Base-by-base conservation (phyloP, 2,113 vertebrate species). In the Sitta europaea region DNA sequence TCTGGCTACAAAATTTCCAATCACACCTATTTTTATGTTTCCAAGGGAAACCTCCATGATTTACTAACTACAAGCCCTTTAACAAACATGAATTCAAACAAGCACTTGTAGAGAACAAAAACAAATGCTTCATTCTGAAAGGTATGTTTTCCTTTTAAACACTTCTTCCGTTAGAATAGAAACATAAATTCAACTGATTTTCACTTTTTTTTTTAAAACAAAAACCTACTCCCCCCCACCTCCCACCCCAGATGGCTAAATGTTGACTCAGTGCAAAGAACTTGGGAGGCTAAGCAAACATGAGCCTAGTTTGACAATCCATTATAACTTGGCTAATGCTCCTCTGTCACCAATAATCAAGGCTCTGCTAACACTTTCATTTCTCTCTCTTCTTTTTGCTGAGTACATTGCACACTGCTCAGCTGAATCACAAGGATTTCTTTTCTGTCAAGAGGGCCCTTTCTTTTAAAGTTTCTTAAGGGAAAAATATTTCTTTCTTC, bases 221-320 rank as follows among this genome's bases (percentile, higher is more conserved):
- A 87, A 96, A 97, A 40, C 11, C 38, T 95, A 58, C 62, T 75
- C 82, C 74, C 58, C 35, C 27, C 18, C 73, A 36, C 42, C 57
- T 38, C 61, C 78, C 22, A 50, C 79, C 85, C 50, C 94, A 94
- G 75, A 96, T 90, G 88, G 67, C 81, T 84, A 63, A 43, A 96
- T 80, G 59, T 71, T 93, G 68, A 94, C 48, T 81, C 82, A 95
- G 79, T 65, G 84, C 77, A 79, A 95, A 94, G 77, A 94, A 86
- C 33, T 50, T 94, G 82, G 77, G 94, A 95, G 94, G 94, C 91
- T 97, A 96, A 73, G 82, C 82, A 97, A 96, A 96, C 94, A 96
- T 0, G 9, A 88, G 90, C 62, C 66, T 90, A 51, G 85, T 76
- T 53, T 95, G 94, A 97, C 91, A 96, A 97, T 86, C 89, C 82